Conservation (phyloP, 2,888 invertebrate species). For the Andrena trimmerana region DNA sequence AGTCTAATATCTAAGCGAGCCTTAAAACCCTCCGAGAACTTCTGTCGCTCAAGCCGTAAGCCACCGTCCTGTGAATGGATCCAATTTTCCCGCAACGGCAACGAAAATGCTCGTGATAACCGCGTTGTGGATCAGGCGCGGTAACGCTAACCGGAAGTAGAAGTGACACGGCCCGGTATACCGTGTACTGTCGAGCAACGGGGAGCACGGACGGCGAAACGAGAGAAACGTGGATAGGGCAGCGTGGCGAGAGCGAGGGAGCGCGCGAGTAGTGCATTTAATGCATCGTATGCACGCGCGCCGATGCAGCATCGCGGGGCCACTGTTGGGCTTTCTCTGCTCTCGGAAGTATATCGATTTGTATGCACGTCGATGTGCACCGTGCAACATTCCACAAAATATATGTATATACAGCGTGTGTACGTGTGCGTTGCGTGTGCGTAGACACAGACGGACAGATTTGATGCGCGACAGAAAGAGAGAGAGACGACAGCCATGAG, state of each 20-base stretch:
- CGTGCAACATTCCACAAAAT: constrained; percentile 19
- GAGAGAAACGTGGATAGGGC: constrained; percentile 45
- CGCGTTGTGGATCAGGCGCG: background rate
- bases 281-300: constrained; percentile 23
- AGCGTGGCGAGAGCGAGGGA: constrained; percentile 14
- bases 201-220: constrained; percentile 26
- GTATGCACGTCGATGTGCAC: constrained; percentile 14
- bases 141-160: constrained; percentile 22
- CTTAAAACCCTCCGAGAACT: background rate
- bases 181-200: constrained; percentile 40
- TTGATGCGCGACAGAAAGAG: constrained; percentile 22
- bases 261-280: constrained; percentile 39
- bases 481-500: constrained; percentile 9
- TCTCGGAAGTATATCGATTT: constrained; percentile 12
- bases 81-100: background rate
- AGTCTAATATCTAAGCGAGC: no score
- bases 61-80: background rate
- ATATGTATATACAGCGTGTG: constrained; percentile 4
- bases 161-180: constrained; percentile 32
- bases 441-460: constrained; percentile 27
- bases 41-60: background rate
- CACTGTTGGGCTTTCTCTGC: constrained; percentile 32
- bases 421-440: background rate
- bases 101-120: background rate
- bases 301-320: constrained; percentile 21